Base-by-base conservation (phyloP, 1,140 invertebrate genomes). In the Drosophila biarmipes region DNA sequence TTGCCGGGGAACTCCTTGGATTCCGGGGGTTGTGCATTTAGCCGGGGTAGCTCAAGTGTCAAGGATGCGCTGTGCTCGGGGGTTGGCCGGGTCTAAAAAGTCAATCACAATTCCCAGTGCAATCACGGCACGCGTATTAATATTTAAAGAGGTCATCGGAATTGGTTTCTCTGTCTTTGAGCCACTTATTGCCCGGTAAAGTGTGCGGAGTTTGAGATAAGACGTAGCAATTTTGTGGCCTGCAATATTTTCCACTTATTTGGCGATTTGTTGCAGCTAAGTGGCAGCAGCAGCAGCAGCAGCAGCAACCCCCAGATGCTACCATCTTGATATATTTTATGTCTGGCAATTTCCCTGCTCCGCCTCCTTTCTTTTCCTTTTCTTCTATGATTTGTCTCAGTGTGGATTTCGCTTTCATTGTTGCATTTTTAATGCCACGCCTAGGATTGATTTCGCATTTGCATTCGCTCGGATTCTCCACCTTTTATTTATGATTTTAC, bases 61-160 rank as follows among this genome's bases (percentile, higher is more conserved):
- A 72, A 71, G 66, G 38, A 59, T 59, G 12, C 63, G 17, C 8
- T 14, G 1, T 52, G 58, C 63, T 64, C 10, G 37, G 35, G 55
- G 67, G 71, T 66, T 43, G 61, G 55, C 55, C 57, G 56, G 79
- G 74, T 89, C 84, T 82, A 87, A 84, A 90, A 89, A 89, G 84
- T 90, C 84, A 89, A 89, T 89, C 84, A 90, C 85, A 90, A 89
- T 89, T 89, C 84, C 84, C 84, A 89, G 76, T 80, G 85, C 84
- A 89, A 89, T 89, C 84, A 89, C 73, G 77, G 87, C 63, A 74
- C 76, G 84, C 80, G 85, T 80, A 89, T 89, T 89, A 89, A 89
- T 89, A 89, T 89, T 89, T 89, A 89, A 89, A 90, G 80, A 90
- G 84, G 80, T 84, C 84, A 89, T 89, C 84, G 84, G 73, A 90